Evolutionary conservation across 2,888 invertebrate species (phyloP).

Genomic region (Sphinx pinastri): DNA sequence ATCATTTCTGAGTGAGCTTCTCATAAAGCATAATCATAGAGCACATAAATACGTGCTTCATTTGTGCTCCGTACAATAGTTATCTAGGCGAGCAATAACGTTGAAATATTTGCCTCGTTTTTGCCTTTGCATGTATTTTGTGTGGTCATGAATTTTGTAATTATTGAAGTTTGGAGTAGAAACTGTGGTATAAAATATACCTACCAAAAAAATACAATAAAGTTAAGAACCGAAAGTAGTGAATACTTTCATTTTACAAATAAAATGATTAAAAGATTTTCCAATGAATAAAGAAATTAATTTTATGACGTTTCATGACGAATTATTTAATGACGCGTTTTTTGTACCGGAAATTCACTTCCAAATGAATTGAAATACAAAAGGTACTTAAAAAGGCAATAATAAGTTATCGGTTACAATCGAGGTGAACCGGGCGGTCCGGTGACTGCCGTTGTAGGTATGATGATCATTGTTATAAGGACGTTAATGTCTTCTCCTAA

Average conservation of each 20-base stretch:
- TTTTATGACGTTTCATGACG: no score
- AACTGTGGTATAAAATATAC: no score
- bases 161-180: background rate
- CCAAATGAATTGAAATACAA: constrained; percentile 35
- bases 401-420: constrained; percentile 60
- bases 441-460: constrained; percentile 39
- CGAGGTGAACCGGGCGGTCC: constrained; percentile 57
- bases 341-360: constrained; percentile 9
- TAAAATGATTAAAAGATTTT: background rate
- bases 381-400: constrained; percentile 55
- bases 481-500: background rate
- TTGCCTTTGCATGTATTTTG: background rate
- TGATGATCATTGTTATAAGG: constrained; percentile 15
- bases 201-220: no score
- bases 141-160: background rate
- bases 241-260: background rate
- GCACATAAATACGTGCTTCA: constrained; percentile 21
- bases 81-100: constrained; percentile 15
- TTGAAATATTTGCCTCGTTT: constrained; percentile 17
- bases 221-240: no score
- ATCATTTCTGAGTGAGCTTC: constrained; percentile 22
- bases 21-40: constrained; percentile 22
- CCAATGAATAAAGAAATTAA: background rate
- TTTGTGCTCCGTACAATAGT: constrained; percentile 19
- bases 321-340: background rate